Evolutionary conservation across 2,113 vertebrate species (phyloP).

Genomic region (Cyanoderma ruficeps): DNA sequence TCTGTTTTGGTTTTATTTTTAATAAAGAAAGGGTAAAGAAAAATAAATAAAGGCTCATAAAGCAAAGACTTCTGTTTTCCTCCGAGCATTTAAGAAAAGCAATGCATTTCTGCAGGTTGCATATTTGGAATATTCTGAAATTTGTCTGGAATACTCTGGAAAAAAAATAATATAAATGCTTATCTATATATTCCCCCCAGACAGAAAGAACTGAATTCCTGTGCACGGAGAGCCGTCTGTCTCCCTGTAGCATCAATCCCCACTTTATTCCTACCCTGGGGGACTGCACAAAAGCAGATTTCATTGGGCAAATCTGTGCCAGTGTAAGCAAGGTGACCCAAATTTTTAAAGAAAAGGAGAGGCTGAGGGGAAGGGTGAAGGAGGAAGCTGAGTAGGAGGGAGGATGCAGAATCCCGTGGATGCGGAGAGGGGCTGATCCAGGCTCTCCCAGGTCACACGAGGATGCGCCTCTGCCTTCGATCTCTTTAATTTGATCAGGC

Average conservation of each 20-base stretch:
- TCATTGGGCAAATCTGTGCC: neutral
- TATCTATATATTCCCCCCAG: neutral
- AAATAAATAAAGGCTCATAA: neutral
- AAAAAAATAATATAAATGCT: neutral
- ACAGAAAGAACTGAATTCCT: neutral
- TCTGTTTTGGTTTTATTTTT: neutral
- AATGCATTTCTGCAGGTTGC: neutral
- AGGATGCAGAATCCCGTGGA: neutral
- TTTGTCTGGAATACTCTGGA: neutral
- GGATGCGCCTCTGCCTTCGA: neutral
- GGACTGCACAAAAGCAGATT: neutral
- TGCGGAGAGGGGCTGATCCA: accelerated
- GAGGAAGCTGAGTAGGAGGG: neutral
- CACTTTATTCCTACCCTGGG: neutral
- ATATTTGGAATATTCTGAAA: neutral
- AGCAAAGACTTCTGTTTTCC: neutral
- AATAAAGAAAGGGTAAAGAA: neutral
- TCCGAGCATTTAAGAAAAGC: neutral
- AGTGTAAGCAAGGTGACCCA: constrained; percentile 32
- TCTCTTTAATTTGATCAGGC: neutral
- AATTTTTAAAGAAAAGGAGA: neutral
- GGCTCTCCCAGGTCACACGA: neutral
- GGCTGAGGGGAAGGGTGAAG: neutral
- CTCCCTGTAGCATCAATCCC: neutral
- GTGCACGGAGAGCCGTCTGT: neutral